These are phyloP conservation scores for fruit fly (Drosophila melanogaster) DNA, from an alignment of 1,140 invertebrate genomes.

Conservation along the genomic window DNA sequence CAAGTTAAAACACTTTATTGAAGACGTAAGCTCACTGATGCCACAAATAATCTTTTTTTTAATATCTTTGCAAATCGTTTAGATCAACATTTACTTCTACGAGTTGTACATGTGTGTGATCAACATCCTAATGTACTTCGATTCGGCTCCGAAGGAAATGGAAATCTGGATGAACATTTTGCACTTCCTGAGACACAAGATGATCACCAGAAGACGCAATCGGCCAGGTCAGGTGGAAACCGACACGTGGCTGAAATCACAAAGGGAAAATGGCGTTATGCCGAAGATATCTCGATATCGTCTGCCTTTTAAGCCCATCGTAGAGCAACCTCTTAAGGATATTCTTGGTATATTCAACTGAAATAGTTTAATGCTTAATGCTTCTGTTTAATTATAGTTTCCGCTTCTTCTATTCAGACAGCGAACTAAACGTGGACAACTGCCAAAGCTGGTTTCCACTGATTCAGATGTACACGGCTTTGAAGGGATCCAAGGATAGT, in stretches of 20 bases:
- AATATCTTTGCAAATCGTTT: background rate
- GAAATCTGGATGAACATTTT: constrained; percentile 77
- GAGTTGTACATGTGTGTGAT: constrained; percentile 81
- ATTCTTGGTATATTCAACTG: constrained; percentile 59
- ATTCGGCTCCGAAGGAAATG: constrained; percentile 74
- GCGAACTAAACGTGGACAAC: constrained; percentile 80
- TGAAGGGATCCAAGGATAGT: constrained; percentile 68
- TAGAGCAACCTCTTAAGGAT: constrained; percentile 75
- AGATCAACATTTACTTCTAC: constrained; percentile 84
- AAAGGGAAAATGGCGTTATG: constrained; percentile 71
- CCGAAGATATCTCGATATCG: constrained; percentile 80
- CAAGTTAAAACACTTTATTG: constrained; percentile 69
- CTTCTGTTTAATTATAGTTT: background rate
- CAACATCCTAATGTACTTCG: constrained; percentile 71
- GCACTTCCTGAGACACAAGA: constrained; percentile 80
- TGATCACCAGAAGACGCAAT: constrained; percentile 66
- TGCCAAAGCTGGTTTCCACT: constrained; percentile 82
- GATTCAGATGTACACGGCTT: constrained; percentile 73
- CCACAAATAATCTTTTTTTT: background rate
- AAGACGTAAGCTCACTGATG: constrained; percentile 25
- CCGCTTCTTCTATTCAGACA: constrained; percentile 27
- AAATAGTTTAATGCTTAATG: background rate
- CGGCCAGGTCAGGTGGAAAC: constrained; percentile 74
- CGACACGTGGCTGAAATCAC: constrained; percentile 77
- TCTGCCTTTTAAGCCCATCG: constrained; percentile 76